These are phyloP conservation scores for Xylocampa areola DNA, from an alignment of 2,888 invertebrate species.

Conservation along the genomic window DNA sequence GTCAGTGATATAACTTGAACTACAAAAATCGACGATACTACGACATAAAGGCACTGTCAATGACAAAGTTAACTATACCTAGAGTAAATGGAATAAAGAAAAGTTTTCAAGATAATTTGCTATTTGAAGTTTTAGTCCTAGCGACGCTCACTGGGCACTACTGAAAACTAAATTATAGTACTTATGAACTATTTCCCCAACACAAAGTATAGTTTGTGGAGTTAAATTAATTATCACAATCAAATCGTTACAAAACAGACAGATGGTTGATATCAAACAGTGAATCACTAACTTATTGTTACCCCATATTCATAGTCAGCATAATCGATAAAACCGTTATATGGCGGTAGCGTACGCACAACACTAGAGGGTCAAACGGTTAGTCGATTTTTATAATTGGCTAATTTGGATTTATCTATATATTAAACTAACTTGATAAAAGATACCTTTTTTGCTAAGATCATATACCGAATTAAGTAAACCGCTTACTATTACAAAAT, in stretches of 20 bases:
- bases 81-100: too few species aligned
- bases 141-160: too few species aligned
- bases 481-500: not conserved
- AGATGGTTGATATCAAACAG: constrained; percentile 44
- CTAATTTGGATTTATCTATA: not conserved
- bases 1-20: too few species aligned
- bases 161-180: too few species aligned
- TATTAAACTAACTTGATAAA: too few species aligned
- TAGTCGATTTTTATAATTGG: not conserved
- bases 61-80: too few species aligned
- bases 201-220: constrained; percentile 7
- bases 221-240: constrained; percentile 30
- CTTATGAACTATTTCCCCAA: constrained; percentile 4
- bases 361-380: constrained; percentile 29
- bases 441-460: not conserved
- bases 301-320: constrained; percentile 29
- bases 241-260: constrained; percentile 41
- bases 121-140: too few species aligned
- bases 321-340: constrained; percentile 57
- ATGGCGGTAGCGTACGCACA: constrained; percentile 27
- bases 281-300: constrained; percentile 35
- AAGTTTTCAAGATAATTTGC: too few species aligned
- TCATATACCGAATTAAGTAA: too few species aligned
- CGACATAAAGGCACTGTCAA: too few species aligned
- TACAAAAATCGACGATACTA: too few species aligned